These are phyloP conservation scores for Drosophila fulvimacula DNA, from an alignment of 2,888 invertebrate species.

Conservation along the genomic window DNA sequence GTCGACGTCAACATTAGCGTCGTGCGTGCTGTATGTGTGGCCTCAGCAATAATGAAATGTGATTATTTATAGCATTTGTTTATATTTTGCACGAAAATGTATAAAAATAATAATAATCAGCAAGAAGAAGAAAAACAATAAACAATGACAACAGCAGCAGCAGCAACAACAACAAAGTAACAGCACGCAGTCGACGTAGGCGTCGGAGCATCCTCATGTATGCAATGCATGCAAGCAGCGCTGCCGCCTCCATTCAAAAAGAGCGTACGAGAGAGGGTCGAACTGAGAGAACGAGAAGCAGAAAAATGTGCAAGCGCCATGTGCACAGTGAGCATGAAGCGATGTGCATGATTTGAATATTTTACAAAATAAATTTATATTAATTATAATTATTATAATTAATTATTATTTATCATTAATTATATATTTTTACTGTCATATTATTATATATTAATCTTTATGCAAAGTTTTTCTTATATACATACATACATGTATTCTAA, in stretches of 20 bases:
- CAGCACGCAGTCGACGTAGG: background rate
- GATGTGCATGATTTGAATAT: constrained; percentile 6
- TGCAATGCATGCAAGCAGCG: background rate
- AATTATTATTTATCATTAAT: background rate
- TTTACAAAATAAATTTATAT: background rate
- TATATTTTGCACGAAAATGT: constrained; percentile 71
- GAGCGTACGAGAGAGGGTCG: constrained; percentile 7
- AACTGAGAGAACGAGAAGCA: background rate
- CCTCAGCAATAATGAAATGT: constrained; percentile 53
- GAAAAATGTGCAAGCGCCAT: constrained; percentile 18
- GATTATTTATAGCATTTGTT: constrained; percentile 76
- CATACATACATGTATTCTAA: too few relatives aligned
- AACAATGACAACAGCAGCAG: constrained; percentile 26
- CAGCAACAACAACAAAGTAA: constrained; percentile 14
- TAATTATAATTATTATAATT: background rate
- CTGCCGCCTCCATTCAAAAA: constrained; percentile 2
- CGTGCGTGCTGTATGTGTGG: constrained; percentile 55
- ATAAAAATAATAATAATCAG: constrained; percentile 50
- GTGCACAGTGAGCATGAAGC: constrained; percentile 40
- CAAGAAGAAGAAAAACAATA: constrained; percentile 22
- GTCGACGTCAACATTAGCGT: constrained; percentile 9
- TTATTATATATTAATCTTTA: background rate
- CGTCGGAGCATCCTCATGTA: constrained; percentile 21
- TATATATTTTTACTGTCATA: background rate
- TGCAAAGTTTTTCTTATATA: background rate